Base-by-base conservation (phyloP, 2,888 invertebrate species). In the Eremobia ochroleuca region DNA sequence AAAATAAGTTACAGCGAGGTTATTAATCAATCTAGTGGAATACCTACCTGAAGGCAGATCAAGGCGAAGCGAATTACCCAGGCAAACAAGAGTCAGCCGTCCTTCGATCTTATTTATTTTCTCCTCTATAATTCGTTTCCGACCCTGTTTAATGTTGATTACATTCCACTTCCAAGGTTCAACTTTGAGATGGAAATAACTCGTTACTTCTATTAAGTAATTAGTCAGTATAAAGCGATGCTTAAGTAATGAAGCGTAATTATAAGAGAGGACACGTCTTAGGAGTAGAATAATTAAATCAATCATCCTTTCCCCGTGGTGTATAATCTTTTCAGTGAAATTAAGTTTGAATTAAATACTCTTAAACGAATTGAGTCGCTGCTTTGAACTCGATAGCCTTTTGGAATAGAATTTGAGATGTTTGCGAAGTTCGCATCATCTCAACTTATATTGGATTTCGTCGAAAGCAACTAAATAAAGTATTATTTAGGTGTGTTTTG, bases 181-280 rank as follows among this genome's bases (percentile, higher is more conserved):
- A 94, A 95, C 93, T 95, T 94, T 92, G 93, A 89, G 94, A 96
- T 95, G 96, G 95, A 95, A 96, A 95, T 95, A 96, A 96, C 95
- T 96, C 95, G 95, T 96, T 96, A 95, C 96, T 95, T 96, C 95
- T 96, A 96, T 97, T 96, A 96, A 96, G 96, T 96, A 96, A 97
- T 97, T 96, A 96, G 95, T 93, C 94, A 92, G 94, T 92, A 96
- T 96, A 96, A 96, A 96, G 95, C 96, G 96, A 96, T 96, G 96
- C 92, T 96, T 96, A 96, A 96, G 95, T 96, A 96, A 96, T 96
- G 95, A 95, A 95, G 94, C 93, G 92, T 96, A 96, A 97, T 97
- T 96, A 96, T 95, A 96, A 95, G 96, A 96, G 94, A 96, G 96
- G 96, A 96, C 96, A 96, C 94, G 95, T 96, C 96, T 95, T 91